Percentiles rank a stretch among this genome's conserved stretches.
These are phyloP conservation scores for Drosophila ficusphila DNA, from an alignment of 1,140 invertebrate species.

Conservation along the genomic window DNA sequence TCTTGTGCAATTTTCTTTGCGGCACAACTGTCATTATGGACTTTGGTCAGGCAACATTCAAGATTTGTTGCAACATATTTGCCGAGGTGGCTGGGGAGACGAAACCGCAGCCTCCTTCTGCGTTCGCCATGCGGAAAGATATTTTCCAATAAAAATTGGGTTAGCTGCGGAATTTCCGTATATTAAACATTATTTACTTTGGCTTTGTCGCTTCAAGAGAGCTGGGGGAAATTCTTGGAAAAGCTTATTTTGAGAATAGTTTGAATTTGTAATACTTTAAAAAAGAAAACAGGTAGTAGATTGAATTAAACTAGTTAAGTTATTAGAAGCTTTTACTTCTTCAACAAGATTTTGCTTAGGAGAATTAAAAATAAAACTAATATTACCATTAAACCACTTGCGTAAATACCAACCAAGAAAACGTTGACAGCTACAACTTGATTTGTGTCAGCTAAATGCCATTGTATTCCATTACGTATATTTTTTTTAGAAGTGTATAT, in stretches of 20 bases:
- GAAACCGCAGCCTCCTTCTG: slow-evolving; percentile 25
- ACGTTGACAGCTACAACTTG: slow-evolving; percentile 5
- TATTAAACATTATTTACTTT: slow-evolving; percentile 30
- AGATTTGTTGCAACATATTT: slow-evolving; percentile 37
- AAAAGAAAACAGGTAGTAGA: too few relatives aligned
- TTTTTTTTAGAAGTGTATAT: slow-evolving; percentile 37
- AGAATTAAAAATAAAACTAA: too few relatives aligned
- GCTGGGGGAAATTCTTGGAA: not conserved
- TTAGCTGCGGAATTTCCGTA: slow-evolving; percentile 26
- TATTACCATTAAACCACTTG: too few relatives aligned
- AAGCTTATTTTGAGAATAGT: not conserved
- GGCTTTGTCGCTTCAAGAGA: slow-evolving; percentile 1
- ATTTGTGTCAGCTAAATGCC: slow-evolving; percentile 19
- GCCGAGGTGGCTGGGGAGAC: not conserved
- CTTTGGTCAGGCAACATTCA: slow-evolving; percentile 47
- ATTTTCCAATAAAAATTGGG: slow-evolving; percentile 34
- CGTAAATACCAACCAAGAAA: not conserved
- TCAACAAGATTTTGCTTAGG: too few relatives aligned
- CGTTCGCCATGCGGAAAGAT: slow-evolving; percentile 24
- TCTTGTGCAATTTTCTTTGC: slow-evolving; percentile 69
- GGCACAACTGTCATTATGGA: slow-evolving; percentile 56
- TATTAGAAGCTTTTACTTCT: too few relatives aligned
- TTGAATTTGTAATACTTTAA: not conserved
- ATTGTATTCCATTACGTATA: slow-evolving; percentile 27
- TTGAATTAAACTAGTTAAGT: not conserved